These are phyloP conservation scores for Orbicella faveolata DNA, from an alignment of 64 coral and sea anemone genomes.

Conservation along the genomic window DNA sequence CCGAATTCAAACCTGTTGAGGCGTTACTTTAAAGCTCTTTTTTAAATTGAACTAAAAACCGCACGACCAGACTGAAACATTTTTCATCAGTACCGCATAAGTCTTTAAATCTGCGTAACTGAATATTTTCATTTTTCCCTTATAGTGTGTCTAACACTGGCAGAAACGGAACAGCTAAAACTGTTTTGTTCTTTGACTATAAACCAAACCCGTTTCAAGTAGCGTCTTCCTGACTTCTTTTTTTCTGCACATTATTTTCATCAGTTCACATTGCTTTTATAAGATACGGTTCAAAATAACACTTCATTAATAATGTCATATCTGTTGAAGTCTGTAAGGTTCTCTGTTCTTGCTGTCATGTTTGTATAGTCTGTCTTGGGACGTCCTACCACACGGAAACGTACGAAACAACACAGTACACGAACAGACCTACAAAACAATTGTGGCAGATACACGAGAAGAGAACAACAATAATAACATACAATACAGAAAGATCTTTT, in stretches of 20 bases:
- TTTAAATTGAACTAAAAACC: too few species aligned
- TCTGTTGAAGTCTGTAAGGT: slow-evolving; percentile 21
- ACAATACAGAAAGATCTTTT: neutral
- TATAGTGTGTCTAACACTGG: too few species aligned
- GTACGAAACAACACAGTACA: slow-evolving; percentile 25
- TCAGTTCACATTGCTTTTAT: neutral
- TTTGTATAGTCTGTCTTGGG: slow-evolving; percentile 21
- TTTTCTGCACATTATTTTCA: neutral
- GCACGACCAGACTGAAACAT: too few species aligned
- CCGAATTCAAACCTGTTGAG: too few species aligned
- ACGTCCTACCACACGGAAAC: neutral
- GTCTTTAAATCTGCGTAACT: too few species aligned
- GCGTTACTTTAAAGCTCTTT: too few species aligned
- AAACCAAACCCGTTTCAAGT: too few species aligned
- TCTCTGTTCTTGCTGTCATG: neutral
- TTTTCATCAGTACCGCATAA: too few species aligned
- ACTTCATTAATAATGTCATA: neutral
- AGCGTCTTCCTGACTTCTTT: too few species aligned
- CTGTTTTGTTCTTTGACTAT: too few species aligned
- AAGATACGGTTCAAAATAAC: neutral
- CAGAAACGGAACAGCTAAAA: too few species aligned
- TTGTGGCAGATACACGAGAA: neutral
- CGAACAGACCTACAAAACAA: slow-evolving; percentile 35
- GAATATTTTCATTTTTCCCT: too few species aligned
- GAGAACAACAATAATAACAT: neutral